Conservation (phyloP, 92 coral and sea anemone genomes). For the Epizoanthus ramosus region DNA sequence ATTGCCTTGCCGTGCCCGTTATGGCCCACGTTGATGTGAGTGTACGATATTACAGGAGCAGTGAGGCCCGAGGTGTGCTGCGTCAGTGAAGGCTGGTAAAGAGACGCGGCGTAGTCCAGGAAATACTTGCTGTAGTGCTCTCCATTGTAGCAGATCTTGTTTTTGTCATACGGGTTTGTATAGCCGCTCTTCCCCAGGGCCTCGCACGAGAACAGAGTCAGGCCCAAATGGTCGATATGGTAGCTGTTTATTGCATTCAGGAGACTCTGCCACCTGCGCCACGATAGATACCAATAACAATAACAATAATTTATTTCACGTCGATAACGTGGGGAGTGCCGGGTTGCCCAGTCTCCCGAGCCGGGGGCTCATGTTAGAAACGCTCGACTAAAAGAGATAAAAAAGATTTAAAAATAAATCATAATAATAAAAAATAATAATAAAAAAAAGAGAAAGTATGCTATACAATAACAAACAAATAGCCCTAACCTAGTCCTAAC, state of each 20-base stretch:
- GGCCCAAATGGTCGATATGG: slow-evolving; percentile 46
- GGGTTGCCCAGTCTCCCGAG: too few species aligned
- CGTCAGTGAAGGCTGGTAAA: neutral
- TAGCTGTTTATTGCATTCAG: slow-evolving; percentile 31
- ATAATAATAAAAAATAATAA: too few species aligned
- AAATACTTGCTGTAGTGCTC: slow-evolving; percentile 44
- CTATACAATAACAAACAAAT: too few species aligned
- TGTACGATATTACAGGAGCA: slow-evolving; percentile 37
- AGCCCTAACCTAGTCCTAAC: too few species aligned
- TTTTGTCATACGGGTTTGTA: slow-evolving; percentile 44
- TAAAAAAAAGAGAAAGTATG: too few species aligned
- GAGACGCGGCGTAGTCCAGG: slow-evolving; percentile 25
- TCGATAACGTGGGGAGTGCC: too few species aligned
- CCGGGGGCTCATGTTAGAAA: too few species aligned
- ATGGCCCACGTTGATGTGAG: slow-evolving; percentile 55
- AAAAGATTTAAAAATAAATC: too few species aligned
- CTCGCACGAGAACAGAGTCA: slow-evolving; percentile 54
- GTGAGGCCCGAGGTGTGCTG: neutral
- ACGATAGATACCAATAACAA: too few species aligned
- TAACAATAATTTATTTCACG: too few species aligned
- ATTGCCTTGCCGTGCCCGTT: slow-evolving; percentile 47
- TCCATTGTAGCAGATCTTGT: slow-evolving; percentile 52
- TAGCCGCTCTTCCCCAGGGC: slow-evolving; percentile 34
- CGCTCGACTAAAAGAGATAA: too few species aligned
- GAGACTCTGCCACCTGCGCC: slow-evolving; percentile 42